Conservation (phyloP, 2,113 vertebrate species). For the Corythornis madagascariensis region DNA sequence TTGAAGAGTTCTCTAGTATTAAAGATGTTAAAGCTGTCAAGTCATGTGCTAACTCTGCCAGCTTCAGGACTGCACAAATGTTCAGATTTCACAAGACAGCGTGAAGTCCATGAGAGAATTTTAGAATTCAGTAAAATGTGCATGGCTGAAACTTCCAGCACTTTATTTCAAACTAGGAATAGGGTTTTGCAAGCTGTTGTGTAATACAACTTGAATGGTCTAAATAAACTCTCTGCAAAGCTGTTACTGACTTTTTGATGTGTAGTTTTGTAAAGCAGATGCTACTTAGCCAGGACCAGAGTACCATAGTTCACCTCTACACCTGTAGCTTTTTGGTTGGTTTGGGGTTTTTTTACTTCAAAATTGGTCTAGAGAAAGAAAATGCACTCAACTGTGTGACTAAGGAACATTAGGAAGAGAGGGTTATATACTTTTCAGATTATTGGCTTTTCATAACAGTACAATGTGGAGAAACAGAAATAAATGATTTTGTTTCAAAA, state of each 20-base stretch:
- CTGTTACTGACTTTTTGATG: not conserved
- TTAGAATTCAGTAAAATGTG: not conserved
- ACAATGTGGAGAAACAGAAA: not conserved
- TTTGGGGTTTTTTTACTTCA: not conserved
- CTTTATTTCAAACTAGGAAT: not conserved
- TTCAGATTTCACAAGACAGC: not conserved
- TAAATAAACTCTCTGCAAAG: constrained; percentile 2
- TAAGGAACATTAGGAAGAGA: not conserved
- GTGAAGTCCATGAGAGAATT: not conserved
- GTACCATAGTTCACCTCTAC: not conserved
- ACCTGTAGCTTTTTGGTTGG: not conserved
- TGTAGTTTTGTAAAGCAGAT: not conserved
- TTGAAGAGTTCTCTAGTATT: not conserved
- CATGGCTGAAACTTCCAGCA: not conserved
- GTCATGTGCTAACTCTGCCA: not conserved
- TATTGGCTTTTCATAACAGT: not conserved
- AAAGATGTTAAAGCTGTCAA: not conserved
- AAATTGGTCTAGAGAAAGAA: not conserved
- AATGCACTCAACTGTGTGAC: not conserved
- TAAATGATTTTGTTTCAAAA: not conserved
- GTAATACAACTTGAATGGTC: not conserved
- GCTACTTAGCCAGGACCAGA: not conserved
- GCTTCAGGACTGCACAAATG: not conserved
- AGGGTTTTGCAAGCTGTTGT: not conserved
- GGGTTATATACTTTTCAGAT: not conserved